Percentiles rank a stretch among this genome's conserved stretches.
These are phyloP conservation scores for Pterostichus madidus DNA, from an alignment of 2,888 invertebrate genomes.

Conservation along the genomic window DNA sequence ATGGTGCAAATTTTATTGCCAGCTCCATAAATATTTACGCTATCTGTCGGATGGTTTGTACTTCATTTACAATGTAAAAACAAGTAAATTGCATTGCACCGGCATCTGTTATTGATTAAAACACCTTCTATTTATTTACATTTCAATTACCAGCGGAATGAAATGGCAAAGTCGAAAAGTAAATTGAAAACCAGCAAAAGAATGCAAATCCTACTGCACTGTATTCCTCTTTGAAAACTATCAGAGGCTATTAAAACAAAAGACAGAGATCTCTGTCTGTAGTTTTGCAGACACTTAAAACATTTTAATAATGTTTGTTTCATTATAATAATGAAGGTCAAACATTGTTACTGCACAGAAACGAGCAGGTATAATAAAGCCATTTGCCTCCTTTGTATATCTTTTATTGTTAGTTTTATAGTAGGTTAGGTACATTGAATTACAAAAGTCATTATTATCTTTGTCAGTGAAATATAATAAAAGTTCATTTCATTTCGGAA, in stretches of 20 bases:
- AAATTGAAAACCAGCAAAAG: slow-evolving; percentile 26
- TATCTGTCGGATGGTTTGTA: slow-evolving; percentile 43
- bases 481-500: too few species aligned
- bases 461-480: too few species aligned
- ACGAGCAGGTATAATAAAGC: too few species aligned
- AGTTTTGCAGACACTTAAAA: not conserved
- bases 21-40: slow-evolving; percentile 59
- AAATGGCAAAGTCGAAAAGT: slow-evolving; percentile 24
- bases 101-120: slow-evolving; percentile 45
- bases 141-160: slow-evolving; percentile 28
- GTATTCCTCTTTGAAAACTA: slow-evolving; percentile 19
- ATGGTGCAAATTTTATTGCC: slow-evolving; percentile 46
- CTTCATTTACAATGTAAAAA: slow-evolving; percentile 61
- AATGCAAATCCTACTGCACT: slow-evolving; percentile 24
- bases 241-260: slow-evolving; percentile 11
- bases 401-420: too few species aligned
- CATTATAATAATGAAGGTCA: too few species aligned
- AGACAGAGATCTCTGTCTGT: slow-evolving; percentile 4
- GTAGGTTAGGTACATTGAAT: too few species aligned
- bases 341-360: too few species aligned
- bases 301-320: not conserved
- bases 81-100: slow-evolving; percentile 47
- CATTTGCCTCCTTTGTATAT: too few species aligned
- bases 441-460: too few species aligned
- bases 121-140: slow-evolving; percentile 45